Conservation (phyloP, 2,113 vertebrate species). For the Gadus macrocephalus region DNA sequence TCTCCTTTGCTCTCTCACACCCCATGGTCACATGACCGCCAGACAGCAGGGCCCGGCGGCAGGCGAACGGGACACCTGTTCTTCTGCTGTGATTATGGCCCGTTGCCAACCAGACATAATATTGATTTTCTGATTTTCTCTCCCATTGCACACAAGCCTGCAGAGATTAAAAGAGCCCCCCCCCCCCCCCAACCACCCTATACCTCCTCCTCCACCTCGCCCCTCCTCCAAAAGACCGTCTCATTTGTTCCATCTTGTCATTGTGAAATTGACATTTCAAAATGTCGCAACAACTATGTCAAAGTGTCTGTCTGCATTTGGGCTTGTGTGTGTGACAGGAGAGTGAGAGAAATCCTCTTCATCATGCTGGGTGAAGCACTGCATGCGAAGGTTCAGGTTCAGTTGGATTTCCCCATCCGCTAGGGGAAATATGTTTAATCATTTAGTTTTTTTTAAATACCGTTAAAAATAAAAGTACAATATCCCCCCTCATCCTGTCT, state of each 20-base stretch:
- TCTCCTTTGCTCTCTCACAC: constrained; percentile 25
- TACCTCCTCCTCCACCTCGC: constrained; percentile 16
- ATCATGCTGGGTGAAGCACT: constrained; percentile 30
- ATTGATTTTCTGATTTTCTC: constrained; percentile 55
- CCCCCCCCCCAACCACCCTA: constrained; percentile 4
- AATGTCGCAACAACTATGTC: constrained; percentile 32
- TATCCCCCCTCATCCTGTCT: no score
- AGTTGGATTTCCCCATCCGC: constrained; percentile 55
- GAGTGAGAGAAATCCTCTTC: constrained; percentile 37
- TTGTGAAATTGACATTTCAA: constrained; percentile 40
- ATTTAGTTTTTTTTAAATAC: neutral
- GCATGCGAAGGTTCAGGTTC: constrained; percentile 12
- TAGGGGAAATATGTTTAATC: constrained; percentile 11
- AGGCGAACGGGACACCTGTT: constrained; percentile 58
- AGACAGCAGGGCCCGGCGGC: constrained; percentile 47
- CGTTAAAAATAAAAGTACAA: neutral
- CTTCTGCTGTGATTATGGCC: constrained; percentile 37
- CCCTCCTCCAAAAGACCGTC: constrained; percentile 29
- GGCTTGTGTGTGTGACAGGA: neutral
- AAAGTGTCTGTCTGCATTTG: neutral
- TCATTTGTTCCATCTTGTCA: constrained; percentile 43
- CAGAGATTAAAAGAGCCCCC: constrained; percentile 43
- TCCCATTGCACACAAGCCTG: constrained; percentile 36
- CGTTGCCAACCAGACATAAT: constrained; percentile 41
- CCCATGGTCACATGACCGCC: constrained; percentile 46